Evolutionary conservation across 2,797 vertebrate species (phyloP), one percentile per base, ranked within the genome.

Genomic region (Notoglanidium macrostoma): DNA sequence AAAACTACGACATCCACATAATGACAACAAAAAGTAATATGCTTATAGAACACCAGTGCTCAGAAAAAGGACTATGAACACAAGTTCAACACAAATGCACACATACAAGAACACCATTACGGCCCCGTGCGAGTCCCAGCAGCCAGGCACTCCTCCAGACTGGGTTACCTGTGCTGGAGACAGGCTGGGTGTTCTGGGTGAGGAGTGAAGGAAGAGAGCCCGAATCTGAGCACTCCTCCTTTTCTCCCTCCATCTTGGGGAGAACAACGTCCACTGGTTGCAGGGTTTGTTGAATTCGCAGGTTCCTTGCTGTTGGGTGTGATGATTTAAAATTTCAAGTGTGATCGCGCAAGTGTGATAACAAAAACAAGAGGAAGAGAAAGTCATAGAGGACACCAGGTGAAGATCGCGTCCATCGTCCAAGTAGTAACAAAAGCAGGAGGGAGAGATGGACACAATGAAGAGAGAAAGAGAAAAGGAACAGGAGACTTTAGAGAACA

Each of bases 111-210:
- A 87, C 0, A 3, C 51, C 88, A 89, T 49, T 29, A 46, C 26
- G 14, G 26, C 90, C 92, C 91, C 90, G 88, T 70, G 89, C 86
- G 89, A 29, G 90, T 67, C 76, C 29, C 68, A 83, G 21, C 68
- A 63, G 77, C 80, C 85, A 44, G 67, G 46, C 72, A 19, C 51
- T 83, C 85, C 86, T 88, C 87, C 57, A 84, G 81, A 46, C 55
- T 86, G 74, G 77, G 93, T 99, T 99, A 99, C 98, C 98, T 99
- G 97, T 94, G 91, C 95, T 95, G 95, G 94, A 91, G 89, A 96
- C 96, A 94, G 96, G 95, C 93, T 91, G 95, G 49, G 92, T 92
- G 93, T 91, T 90, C 92, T 91, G 95, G 46, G 92, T 93, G 92
- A 91, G 91, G 90, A 95, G 92, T 83, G 96, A 96, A 91, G 82